Evolutionary conservation across 2,797 vertebrate genomes (phyloP), one percentile per base, ranked within the genome.

Genomic region (Aulostomus chinensis): DNA sequence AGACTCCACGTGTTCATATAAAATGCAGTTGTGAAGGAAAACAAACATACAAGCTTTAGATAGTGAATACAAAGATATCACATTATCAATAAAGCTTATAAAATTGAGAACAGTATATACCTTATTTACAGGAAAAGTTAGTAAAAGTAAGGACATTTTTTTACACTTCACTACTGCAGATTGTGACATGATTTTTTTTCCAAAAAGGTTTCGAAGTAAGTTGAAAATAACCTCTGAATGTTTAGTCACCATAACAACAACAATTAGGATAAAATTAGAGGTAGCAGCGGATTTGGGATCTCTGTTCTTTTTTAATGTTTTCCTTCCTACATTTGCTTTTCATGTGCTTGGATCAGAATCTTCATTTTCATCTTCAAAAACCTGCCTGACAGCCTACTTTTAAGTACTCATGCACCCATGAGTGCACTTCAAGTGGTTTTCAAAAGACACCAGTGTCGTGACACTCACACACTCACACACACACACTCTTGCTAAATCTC

Each of bases 201-300:
- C 16, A 57, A 87, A 88, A 80, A 88, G n/a, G n/a, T n/a, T n/a
- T n/a, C n/a, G n/a, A 88, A 80, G 63, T 51, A 57, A 72, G 75
- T 89, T 85, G 83, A 89, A 93, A 93, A 93, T 86, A 89, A 88
- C 89, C 86, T 91, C 88, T 89, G 88, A 90, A 79, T 51, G 52
- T 40, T 80, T 57, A 46, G 35, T 68, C 66, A 66, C 79, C 60
- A 66, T 64, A 49, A 76, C 83, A 72, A 83, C 50, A 85, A 72
- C 71, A 84, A 83, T 86, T 81, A 84, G 62, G 80, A 83, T 87
- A 87, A 91, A 88, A 93, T 92, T 92, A 93, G 96, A 99, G 96
- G 96, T 98, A 99, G 97, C 94, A 96, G 94, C 94, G 87, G 93
- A 96, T 94, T 92, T 86, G 87, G 90, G 83, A 91, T 90, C 87